Conservation (phyloP, 2,888 invertebrate genomes). For the Cantharis rustica region DNA sequence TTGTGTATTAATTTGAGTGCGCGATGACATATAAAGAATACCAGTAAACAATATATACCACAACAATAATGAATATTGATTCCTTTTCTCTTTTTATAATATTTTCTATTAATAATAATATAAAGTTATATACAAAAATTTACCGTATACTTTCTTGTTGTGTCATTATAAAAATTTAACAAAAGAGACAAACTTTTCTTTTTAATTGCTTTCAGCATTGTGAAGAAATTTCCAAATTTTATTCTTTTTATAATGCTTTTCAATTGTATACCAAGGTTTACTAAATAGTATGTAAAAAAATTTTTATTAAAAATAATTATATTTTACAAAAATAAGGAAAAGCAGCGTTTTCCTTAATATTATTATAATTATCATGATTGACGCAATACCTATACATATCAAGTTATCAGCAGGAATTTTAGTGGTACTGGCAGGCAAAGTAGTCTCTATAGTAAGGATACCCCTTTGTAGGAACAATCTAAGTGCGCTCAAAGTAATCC, state of each 20-base stretch:
- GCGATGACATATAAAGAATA: conserved; percentile 52
- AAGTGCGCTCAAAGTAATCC: too few species aligned
- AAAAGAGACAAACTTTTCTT: not conserved
- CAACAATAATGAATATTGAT: conserved; percentile 32
- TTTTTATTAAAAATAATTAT: too few species aligned
- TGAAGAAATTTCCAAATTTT: not conserved
- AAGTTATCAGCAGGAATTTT: too few species aligned
- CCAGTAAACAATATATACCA: conserved; percentile 46
- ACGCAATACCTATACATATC: too few species aligned
- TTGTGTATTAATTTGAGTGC: conserved; percentile 55
- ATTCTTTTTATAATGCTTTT: not conserved
- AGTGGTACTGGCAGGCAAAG: too few species aligned
- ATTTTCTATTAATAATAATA: conserved; percentile 5
- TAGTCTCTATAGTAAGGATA: too few species aligned
- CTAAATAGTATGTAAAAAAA: not conserved
- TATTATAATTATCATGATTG: too few species aligned
- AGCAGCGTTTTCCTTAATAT: too few species aligned
- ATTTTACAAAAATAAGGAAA: too few species aligned
- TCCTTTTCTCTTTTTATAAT: conserved; percentile 20
- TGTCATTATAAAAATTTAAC: not conserved
- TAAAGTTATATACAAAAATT: not conserved
- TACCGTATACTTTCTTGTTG: not conserved
- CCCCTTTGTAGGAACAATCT: too few species aligned
- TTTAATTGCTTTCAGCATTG: not conserved
- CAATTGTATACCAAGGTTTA: not conserved